phyloP scores from a whole-genome alignment of 2,797 vertebrate genomes.

The Selene dorsalis region DNA sequence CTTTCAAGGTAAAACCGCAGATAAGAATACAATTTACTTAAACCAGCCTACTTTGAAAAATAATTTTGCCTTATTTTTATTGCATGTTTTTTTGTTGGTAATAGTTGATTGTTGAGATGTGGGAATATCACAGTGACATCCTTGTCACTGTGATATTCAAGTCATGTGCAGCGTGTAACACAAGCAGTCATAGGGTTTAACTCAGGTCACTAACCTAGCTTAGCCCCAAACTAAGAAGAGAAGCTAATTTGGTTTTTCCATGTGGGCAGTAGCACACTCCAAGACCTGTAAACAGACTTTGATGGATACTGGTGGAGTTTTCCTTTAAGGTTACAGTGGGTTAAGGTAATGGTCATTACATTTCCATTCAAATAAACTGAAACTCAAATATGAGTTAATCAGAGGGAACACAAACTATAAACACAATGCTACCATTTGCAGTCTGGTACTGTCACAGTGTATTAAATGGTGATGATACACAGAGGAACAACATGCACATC shows the following conservation, averaged over 20 bases:
- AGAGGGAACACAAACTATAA: neutral
- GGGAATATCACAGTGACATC: neutral
- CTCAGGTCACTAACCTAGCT: neutral
- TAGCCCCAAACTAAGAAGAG: neutral
- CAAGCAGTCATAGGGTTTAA: too few species aligned
- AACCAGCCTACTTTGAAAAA: neutral
- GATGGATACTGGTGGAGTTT: neutral
- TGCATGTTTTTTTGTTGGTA: neutral
- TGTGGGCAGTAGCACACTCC: too few species aligned
- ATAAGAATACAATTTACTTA: neutral
- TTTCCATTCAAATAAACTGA: neutral
- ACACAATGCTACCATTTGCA: neutral
- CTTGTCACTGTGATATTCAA: too few species aligned
- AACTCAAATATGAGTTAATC: neutral
- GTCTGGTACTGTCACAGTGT: neutral
- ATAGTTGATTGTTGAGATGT: neutral
- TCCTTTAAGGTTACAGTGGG: neutral
- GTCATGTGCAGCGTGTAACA: neutral
- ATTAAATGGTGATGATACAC: neutral
- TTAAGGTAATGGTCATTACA: neutral
- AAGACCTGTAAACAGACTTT: neutral
- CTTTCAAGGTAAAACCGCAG: constrained; percentile 18
- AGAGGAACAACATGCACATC: neutral
- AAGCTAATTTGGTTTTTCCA: neutral
- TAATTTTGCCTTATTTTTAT: neutral